phyloP scores from a whole-genome alignment of 2,797 vertebrate species.

The Vireo griseus region DNA sequence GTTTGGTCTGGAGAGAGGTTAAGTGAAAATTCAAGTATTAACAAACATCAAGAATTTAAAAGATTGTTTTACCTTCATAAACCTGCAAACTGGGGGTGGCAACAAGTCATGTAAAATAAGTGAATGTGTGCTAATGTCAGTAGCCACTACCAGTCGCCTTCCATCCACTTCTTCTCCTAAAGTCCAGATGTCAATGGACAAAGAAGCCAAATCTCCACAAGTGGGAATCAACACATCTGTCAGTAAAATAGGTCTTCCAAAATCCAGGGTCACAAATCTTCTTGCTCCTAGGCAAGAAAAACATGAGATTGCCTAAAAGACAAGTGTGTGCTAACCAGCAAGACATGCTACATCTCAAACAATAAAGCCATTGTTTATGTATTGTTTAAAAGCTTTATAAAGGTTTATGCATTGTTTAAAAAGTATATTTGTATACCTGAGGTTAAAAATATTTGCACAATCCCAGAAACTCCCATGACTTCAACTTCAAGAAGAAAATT shows the following conservation, averaged over 20 bases:
- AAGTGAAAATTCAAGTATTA: not conserved
- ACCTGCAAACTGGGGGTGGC: constrained; percentile 95
- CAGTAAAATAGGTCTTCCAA: constrained; percentile 91
- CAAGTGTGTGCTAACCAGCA: not conserved
- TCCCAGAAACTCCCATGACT: not conserved
- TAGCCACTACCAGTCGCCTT: constrained; percentile 92
- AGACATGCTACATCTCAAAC: not conserved
- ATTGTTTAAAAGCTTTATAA: not conserved
- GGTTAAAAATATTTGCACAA: not conserved
- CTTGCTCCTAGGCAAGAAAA: constrained; percentile 84
- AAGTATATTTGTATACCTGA: not conserved
- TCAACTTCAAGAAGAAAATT: not conserved
- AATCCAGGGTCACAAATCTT: constrained; percentile 96
- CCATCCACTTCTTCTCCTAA: constrained; percentile 98
- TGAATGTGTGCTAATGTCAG: constrained; percentile 98
- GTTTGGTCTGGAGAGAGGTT: not conserved
- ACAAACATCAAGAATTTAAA: not conserved
- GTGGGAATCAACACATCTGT: constrained; percentile 96
- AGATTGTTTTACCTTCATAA: constrained; percentile 90
- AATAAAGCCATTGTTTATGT: not conserved
- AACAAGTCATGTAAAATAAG: constrained; percentile 96
- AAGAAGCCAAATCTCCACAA: constrained; percentile 93
- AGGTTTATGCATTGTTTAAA: not conserved
- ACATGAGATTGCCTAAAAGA: not conserved
- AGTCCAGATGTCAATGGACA: constrained; percentile 99